Base-by-base conservation (phyloP, 2,888 invertebrate genomes). In the Sialis fuliginosa region DNA sequence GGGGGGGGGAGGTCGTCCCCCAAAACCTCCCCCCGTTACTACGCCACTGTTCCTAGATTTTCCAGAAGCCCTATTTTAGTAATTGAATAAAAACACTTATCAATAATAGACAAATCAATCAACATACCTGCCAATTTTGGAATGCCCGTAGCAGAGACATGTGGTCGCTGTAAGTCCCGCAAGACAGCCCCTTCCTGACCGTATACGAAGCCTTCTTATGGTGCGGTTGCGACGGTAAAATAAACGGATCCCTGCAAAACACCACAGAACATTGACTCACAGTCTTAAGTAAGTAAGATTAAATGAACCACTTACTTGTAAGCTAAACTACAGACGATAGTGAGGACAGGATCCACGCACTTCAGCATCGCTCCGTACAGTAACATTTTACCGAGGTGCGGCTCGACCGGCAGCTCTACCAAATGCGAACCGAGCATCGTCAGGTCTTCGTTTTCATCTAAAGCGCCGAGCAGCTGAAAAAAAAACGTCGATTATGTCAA, bases 341-440 rank as follows among this genome's bases (percentile, higher is more conserved):
- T 93, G 47, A 92, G 66, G 33, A 97, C 74, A 1, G 96, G 95
- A 62, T 93, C 91, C 34, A 95, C 68, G 62, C 97, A 98, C 62
- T 89, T 88, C 53, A 95, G 75, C 4, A 92, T 82, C 39, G 91
- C 78, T 1, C 89, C 81, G 61, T 89, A 91, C 0, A 98, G 67
- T 49, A 98, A 65, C 79, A 91, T 88, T 64, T 96, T 93, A 5
- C 89, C 93, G 42, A 92, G 67, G 54, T 86, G 81, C 0, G 96
- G 95, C 56, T 95, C 92, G 1, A 97, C 74, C 0, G 95, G 90
- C 42, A 97, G 66, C 60, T 93, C 90, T n/a, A 92, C 71, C 45
- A 97, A 67, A 60, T 93, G 87, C 50, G 79, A 79, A 0, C 95
- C 96, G 46, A 96, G 69, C 55, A 82, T 81, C 0, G 93, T 95